Base-by-base conservation (phyloP, 1,140 invertebrate genomes). In the Plectrocnemia conspersa region DNA sequence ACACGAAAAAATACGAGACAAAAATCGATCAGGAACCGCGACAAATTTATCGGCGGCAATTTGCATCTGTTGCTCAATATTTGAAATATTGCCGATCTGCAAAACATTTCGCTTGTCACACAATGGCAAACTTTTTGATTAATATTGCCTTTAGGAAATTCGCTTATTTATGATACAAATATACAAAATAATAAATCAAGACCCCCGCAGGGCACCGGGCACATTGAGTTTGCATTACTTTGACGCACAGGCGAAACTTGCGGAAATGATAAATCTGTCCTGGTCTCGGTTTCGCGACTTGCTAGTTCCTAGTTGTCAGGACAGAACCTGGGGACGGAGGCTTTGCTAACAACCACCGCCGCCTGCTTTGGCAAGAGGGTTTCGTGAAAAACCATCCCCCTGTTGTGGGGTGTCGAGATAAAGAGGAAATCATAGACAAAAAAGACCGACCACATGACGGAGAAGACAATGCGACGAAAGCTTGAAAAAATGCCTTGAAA, bases 181-280 rank as follows among this genome's bases (percentile, higher is more conserved):
- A 57, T 57, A 36, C 55, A 40, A 57, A 57, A 57, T 57, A 57
- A 57, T 57, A 57, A 57, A 57, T 57, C 55, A 57, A 33, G 45
- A 22, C 27, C 11, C 42, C 40, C 40, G n/a, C 29, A 27, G 15
- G 29, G 23, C 4, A 11, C 24, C 13, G n/a, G 47, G 2, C 33
- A 35, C 33, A 50, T 50, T 22, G 47, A 50, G 47, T 50, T 50
- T 50, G 47, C 47, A 50, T 50, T 47, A 47, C 44, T 47, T 47
- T 47, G 44, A 47, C 44, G 44, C 47, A 23, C 47, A 22, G 22
- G 21, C 19, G 36, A 50, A 50, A 50, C 47, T 50, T 38, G 15
- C 18, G 33, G 33, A 50, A 50, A 50, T 50, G 47, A 50, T 50
- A 50, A 50, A 50, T 50, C 32, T 50, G 18, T 35, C n/a, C n/a